Percentiles rank a stretch among this genome's conserved stretches.
These are phyloP conservation scores for Ennomos fuscantarius DNA, from an alignment of 2,888 invertebrate species.

Conservation along the genomic window DNA sequence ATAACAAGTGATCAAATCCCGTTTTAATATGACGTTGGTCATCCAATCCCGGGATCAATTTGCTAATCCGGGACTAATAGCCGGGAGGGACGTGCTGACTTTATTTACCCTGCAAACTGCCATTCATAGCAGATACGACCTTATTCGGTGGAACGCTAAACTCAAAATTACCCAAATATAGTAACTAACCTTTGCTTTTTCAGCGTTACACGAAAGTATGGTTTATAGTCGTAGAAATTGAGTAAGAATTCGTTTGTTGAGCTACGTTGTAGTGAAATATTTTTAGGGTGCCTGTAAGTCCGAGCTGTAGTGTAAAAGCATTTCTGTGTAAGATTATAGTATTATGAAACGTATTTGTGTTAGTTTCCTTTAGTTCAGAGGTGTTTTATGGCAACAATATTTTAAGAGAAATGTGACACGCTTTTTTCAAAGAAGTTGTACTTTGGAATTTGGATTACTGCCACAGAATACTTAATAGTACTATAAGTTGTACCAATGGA, in stretches of 20 bases:
- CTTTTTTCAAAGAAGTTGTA: slow-evolving; percentile 1
- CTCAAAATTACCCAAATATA: slow-evolving; percentile 3
- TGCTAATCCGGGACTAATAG: slow-evolving; percentile 82
- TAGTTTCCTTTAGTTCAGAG: slow-evolving; percentile 56
- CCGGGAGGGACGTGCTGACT: slow-evolving; percentile 53
- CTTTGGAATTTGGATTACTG: too few species aligned
- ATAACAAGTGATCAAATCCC: slow-evolving; percentile 76
- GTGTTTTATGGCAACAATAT: slow-evolving; percentile 57
- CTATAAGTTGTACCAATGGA: too few species aligned
- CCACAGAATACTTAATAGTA: too few species aligned
- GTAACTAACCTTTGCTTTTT: neutral
- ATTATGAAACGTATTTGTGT: slow-evolving; percentile 68
- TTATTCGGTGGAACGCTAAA: slow-evolving; percentile 22
- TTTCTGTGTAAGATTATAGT: slow-evolving; percentile 83
- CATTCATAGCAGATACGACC: slow-evolving; percentile 30
- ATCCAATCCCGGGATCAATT: slow-evolving; percentile 76
- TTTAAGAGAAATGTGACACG: slow-evolving; percentile 41
- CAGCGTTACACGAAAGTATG: neutral
- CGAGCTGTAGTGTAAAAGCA: slow-evolving; percentile 77
- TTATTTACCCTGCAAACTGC: slow-evolving; percentile 42
- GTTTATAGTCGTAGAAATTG: slow-evolving; percentile 23
- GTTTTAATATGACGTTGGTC: slow-evolving; percentile 81
- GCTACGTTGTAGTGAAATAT: slow-evolving; percentile 52
- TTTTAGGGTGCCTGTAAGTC: slow-evolving; percentile 65
- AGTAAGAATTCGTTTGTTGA: slow-evolving; percentile 42